phyloP scores from a whole-genome alignment of 2,797 vertebrate species.

The Chrysocyon brachyurus region DNA sequence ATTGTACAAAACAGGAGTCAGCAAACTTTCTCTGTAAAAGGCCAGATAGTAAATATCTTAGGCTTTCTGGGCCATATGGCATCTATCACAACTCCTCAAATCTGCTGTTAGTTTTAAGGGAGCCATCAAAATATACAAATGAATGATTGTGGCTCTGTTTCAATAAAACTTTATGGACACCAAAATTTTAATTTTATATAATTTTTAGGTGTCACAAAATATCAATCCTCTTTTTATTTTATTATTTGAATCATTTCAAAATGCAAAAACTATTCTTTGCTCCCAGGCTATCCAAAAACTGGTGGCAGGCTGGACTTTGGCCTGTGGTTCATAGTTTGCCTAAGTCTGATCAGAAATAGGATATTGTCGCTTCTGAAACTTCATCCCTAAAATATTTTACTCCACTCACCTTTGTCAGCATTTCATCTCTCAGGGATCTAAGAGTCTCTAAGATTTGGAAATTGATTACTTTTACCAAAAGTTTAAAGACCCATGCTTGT shows the following conservation, averaged over 20 bases:
- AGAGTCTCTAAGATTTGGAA: background rate
- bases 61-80: background rate
- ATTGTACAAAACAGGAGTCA: background rate
- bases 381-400: slow-evolving; percentile 23
- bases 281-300: background rate
- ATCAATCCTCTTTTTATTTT: background rate
- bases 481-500: background rate
- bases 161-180: background rate
- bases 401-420: background rate
- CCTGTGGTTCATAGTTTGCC: background rate
- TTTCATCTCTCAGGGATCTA: background rate
- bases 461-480: background rate
- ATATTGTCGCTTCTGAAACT: background rate
- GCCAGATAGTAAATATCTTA: background rate
- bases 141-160: background rate
- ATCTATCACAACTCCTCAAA: background rate
- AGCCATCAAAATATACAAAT: background rate
- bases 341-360: background rate
- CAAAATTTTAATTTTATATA: slow-evolving; percentile 31
- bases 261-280: background rate
- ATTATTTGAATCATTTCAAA: slow-evolving; percentile 55
- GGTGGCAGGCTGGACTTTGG: background rate
- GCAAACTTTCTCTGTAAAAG: background rate
- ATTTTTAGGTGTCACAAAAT: slow-evolving; percentile 23
- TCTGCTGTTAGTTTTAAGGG: background rate